Evolutionary conservation across 2,113 vertebrate species (phyloP).

Genomic region (Mormoops blainvillei): DNA sequence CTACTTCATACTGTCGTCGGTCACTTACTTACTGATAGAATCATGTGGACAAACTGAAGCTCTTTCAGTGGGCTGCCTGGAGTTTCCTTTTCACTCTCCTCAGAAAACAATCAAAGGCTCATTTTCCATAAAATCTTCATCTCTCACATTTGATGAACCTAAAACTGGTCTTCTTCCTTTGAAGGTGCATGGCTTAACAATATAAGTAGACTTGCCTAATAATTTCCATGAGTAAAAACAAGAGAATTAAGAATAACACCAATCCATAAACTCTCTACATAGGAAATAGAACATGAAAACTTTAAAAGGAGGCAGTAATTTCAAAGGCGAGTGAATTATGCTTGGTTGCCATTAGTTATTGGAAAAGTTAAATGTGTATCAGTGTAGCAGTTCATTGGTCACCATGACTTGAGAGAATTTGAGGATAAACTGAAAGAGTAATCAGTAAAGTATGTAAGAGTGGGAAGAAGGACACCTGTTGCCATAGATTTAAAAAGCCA

Average conservation of each 20-base stretch:
- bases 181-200: background rate
- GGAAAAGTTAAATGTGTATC: background rate
- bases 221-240: background rate
- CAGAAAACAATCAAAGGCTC: background rate
- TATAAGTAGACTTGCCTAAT: background rate
- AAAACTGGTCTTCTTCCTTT: background rate
- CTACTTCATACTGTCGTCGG: background rate
- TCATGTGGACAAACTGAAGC: background rate
- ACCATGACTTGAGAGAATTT: background rate
- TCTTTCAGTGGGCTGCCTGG: background rate
- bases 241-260: background rate
- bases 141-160: background rate
- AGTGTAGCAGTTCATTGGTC: background rate
- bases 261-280: background rate
- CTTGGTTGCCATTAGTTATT: constrained; percentile 36
- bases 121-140: background rate
- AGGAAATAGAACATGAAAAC: background rate
- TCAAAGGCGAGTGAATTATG: background rate
- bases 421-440: constrained; percentile 41
- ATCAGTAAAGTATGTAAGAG: constrained; percentile 66
- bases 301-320: background rate
- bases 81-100: background rate
- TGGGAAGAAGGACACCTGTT: constrained; percentile 67
- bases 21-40: background rate
- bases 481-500: constrained; percentile 23